These are phyloP conservation scores for Pocillopora damicornis DNA, from an alignment of 64 coral and sea anemone genomes.

Conservation along the genomic window DNA sequence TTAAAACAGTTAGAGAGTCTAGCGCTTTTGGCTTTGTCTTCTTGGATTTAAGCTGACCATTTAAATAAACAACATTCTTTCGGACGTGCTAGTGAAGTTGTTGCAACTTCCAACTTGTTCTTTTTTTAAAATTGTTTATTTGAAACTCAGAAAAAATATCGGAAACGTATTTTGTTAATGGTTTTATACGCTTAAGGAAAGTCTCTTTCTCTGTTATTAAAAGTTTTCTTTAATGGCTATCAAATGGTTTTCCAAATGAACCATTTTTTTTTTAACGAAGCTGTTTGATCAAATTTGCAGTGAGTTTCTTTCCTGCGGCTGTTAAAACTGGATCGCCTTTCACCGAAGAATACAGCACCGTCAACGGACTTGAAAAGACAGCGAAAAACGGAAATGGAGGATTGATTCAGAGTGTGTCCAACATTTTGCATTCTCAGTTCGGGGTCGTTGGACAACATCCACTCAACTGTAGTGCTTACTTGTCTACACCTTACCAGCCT, in stretches of 20 bases:
- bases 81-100: neutral
- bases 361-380: neutral
- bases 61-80: neutral
- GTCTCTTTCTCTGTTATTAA: neutral
- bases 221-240: neutral
- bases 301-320: neutral
- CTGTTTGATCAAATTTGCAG: neutral
- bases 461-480: constrained; percentile 22
- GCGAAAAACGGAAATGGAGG: neutral
- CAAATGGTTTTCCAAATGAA: neutral
- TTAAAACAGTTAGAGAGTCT: neutral
- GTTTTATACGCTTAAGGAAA: neutral
- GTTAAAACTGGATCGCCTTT: neutral
- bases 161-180: neutral
- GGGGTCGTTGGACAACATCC: neutral
- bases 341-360: neutral
- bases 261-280: neutral
- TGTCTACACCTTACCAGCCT: constrained; percentile 15
- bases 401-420: constrained; percentile 21
- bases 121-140: neutral
- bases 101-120: neutral
- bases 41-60: neutral
- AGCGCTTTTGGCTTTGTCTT: neutral
- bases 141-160: neutral
- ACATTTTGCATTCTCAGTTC: constrained; percentile 28